Base-by-base conservation (phyloP, 2,113 vertebrate genomes). In the Tragelaphus imberbis region DNA sequence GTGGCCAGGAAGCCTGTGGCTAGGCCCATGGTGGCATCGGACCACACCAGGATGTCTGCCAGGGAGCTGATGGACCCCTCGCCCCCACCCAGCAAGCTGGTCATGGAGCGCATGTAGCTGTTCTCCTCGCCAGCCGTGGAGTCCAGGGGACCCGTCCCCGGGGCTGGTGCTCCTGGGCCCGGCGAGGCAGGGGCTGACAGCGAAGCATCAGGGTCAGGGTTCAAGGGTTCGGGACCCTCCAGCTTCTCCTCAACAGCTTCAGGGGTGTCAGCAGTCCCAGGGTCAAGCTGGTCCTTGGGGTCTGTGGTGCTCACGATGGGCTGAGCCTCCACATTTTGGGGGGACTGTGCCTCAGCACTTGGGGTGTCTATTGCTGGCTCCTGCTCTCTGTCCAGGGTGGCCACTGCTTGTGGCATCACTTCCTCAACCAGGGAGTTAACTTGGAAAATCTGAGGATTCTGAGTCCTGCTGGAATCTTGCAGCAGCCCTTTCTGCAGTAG, bases 31-130 rank as follows among this genome's bases (percentile, higher is more conserved):
- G 92, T 25, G 23, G 79, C 25, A 36, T 98, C 95, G 0, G 98
- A 90, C 97, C 97, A 97, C 56, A 92, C 80, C 51, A 98, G 63
- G 79, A 98, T 49, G 80, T 97, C 96, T 0, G 91, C 59, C 58
- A 97, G 97, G 27, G 95, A 93, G 53, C 97, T 56, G 63, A 96
- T 88, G 94, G 97, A n/a, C 14, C 49, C 80, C 93, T 98, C 97
- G 0, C 96, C 97, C 1, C 71, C 84, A 0, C 86, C 96, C 94
- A 98, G 94, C 88, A 98, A 28, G 88, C 97, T 98, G 86, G 96
- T 98, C 90, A 98, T 47, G 47, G 97, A 98, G 7, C 61, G 44
- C 97, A 96, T 63, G 90, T 96, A 98, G 90, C 7, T 2, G 36
- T 63, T 61, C 27, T 97, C 94, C 79, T 95, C 89, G 0, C 11